phyloP scores from a whole-genome alignment of 2,113 vertebrate species.

The Cyrtonyx montezumae region DNA sequence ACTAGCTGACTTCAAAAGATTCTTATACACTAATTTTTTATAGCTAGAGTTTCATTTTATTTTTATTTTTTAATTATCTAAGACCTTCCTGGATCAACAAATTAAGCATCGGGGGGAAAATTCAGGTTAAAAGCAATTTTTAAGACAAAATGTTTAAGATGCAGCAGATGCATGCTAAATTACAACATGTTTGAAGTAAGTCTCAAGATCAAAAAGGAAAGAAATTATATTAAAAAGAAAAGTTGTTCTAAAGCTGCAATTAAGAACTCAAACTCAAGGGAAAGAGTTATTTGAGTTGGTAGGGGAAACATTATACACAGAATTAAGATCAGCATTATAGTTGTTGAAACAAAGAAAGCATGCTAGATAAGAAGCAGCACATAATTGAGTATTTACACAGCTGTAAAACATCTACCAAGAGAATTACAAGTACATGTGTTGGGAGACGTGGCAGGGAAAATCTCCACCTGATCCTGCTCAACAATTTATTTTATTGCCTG shows the following conservation, averaged over 20 bases:
- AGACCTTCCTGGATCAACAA: background rate
- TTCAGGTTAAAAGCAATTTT: background rate
- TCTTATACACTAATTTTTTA: background rate
- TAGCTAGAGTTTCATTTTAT: too few species aligned
- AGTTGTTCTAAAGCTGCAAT: constrained; percentile 15
- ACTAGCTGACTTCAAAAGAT: background rate
- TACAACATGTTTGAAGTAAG: background rate
- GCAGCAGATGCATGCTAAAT: background rate
- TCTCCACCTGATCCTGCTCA: background rate
- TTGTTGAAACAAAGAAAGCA: background rate
- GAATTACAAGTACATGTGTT: background rate
- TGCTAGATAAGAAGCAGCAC: constrained; percentile 25
- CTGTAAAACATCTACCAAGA: constrained; percentile 33
- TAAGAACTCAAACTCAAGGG: constrained; percentile 17
- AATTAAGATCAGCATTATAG: background rate
- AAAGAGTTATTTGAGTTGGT: constrained; percentile 9
- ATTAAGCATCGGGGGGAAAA: background rate
- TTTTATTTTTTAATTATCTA: too few species aligned
- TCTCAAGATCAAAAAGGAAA: constrained; percentile 19
- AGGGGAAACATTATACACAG: background rate
- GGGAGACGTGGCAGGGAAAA: background rate
- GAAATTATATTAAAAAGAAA: background rate
- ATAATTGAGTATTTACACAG: constrained; percentile 33
- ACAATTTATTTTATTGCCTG: background rate
- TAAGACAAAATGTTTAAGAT: background rate